Conservation (phyloP, 2,888 invertebrate genomes). For the Scelioninae gen. 1 region DNA sequence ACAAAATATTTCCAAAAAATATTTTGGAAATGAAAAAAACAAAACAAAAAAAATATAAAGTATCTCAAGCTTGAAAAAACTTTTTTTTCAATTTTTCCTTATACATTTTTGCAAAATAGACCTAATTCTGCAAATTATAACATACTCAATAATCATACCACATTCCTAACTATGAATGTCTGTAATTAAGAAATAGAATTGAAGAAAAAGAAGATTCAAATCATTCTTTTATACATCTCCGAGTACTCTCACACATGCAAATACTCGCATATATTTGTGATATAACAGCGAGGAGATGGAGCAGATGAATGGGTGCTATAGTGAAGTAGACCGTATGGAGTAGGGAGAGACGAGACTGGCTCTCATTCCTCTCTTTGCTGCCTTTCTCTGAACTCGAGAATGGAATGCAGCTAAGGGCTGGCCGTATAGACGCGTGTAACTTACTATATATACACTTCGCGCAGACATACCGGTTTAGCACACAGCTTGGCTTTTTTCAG, state of each 20-base stretch:
- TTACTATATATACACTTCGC: conserved; percentile 51
- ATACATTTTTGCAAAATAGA: not conserved
- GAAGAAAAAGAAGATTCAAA: conserved; percentile 17
- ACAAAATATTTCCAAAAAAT: too few relatives aligned
- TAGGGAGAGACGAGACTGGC: conserved; percentile 65
- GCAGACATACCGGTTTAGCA: conserved; percentile 74
- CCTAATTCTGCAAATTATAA: not conserved
- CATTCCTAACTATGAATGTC: conserved; percentile 1
- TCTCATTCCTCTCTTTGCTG: conserved; percentile 62
- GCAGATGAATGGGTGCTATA: conserved; percentile 65
- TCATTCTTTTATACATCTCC: not conserved
- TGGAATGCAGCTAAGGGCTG: conserved; percentile 79
- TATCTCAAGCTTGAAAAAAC: too few relatives aligned
- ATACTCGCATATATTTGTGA: conserved; percentile 12
- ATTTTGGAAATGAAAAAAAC: not conserved
- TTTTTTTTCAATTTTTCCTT: too few relatives aligned
- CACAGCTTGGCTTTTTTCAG: conserved; percentile 72
- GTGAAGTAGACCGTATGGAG: conserved; percentile 62
- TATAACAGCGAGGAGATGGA: conserved; percentile 41
- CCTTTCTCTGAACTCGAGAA: conserved; percentile 74
- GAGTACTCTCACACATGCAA: not conserved
- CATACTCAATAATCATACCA: not conserved
- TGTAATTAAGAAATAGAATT: conserved; percentile 23
- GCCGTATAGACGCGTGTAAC: conserved; percentile 71
- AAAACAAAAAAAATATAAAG: not conserved